Evolutionary conservation across 2,888 invertebrate genomes (phyloP).

Genomic region (Artemia sinica): DNA sequence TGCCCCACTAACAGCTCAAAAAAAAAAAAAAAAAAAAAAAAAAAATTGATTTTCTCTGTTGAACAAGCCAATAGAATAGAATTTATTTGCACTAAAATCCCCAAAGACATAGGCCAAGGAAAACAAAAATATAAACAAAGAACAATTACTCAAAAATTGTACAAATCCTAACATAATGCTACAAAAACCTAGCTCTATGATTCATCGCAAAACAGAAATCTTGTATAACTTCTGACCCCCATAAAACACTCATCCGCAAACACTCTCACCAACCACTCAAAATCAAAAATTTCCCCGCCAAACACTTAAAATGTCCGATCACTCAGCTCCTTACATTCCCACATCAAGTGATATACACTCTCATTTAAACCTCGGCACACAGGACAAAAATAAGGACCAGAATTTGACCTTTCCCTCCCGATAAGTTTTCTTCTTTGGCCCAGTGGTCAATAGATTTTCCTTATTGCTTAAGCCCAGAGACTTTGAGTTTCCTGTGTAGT

Average conservation of each 20-base stretch:
- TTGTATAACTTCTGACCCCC: neutral
- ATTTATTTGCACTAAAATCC: too few relatives aligned
- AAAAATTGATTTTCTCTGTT: too few relatives aligned
- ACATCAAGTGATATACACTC: neutral
- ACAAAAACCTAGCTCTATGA: neutral
- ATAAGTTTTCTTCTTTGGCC: neutral
- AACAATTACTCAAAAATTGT: too few relatives aligned
- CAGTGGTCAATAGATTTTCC: neutral
- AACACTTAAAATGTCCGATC: neutral
- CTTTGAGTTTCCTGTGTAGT: too few relatives aligned
- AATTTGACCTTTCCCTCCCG: neutral
- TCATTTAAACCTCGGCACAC: neutral
- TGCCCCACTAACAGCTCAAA: too few relatives aligned
- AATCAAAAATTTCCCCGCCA: neutral
- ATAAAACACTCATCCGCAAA: neutral
- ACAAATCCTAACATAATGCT: neutral
- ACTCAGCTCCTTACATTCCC: neutral
- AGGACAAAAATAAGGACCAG: conserved; percentile 6
- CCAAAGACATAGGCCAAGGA: too few relatives aligned
- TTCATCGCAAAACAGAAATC: neutral
- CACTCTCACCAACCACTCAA: neutral
- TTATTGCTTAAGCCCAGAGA: neutral
- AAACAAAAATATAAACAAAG: too few relatives aligned
- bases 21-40: too few relatives aligned
- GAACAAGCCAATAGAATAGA: too few relatives aligned